Evolutionary conservation across 2,797 vertebrate species (phyloP).

Genomic region (Tapera naevia): DNA sequence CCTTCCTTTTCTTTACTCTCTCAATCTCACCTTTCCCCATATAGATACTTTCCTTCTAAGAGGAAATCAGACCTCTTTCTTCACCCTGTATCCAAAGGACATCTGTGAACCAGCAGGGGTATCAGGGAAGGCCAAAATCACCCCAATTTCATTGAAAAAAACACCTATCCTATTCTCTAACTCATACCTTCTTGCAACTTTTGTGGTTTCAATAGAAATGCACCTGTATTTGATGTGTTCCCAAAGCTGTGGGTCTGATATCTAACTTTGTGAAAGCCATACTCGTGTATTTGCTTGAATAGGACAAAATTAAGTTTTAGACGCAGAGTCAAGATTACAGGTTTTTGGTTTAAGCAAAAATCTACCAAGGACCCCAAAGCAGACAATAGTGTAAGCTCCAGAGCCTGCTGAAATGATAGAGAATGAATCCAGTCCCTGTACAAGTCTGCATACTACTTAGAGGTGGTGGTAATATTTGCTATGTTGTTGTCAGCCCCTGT

Average conservation of each 20-base stretch:
- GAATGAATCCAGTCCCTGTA: neutral
- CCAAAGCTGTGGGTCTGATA: neutral
- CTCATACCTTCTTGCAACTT: neutral
- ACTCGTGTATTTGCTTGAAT: neutral
- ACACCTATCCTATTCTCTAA: neutral
- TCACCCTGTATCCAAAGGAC: neutral
- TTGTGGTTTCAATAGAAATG: neutral
- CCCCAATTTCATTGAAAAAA: neutral
- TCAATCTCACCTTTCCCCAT: rapidly evolving
- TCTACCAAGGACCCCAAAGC: neutral
- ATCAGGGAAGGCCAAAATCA: neutral
- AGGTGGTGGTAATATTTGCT: neutral
- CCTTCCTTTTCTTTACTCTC: neutral
- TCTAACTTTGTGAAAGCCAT: rapidly evolving
- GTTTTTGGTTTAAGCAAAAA: neutral
- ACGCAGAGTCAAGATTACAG: rapidly evolving
- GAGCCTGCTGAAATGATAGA: neutral
- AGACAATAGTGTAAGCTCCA: neutral
- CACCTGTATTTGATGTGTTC: neutral
- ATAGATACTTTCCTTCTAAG: neutral
- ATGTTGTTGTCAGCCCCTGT: neutral
- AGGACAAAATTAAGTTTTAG: neutral
- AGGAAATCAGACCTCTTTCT: neutral
- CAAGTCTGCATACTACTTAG: neutral
- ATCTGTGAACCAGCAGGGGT: neutral